Percentiles rank a stretch among this genome's conserved stretches.
Evolutionary conservation across 2,888 invertebrate genomes (phyloP).

Genomic region (Troilus luridus): DNA sequence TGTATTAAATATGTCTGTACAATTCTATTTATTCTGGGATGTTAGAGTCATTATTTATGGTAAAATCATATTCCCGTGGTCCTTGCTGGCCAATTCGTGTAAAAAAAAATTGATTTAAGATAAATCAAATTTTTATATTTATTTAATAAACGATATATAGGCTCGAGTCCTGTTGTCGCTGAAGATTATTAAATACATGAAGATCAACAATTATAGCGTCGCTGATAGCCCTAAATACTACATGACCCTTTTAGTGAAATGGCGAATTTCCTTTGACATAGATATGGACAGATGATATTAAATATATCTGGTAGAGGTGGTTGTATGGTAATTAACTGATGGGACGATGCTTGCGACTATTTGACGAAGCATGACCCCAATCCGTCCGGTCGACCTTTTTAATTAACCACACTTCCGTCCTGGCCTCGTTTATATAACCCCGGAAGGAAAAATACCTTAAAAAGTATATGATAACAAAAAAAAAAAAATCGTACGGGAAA

Average conservation of each 20-base stretch:
- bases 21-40: too few relatives aligned
- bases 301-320: neutral
- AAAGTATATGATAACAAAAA: too few relatives aligned
- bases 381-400: neutral
- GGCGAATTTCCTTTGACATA: slow-evolving; percentile 3
- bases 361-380: neutral
- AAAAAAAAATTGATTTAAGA: too few relatives aligned
- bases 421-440: neutral
- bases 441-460: too few relatives aligned
- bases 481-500: too few relatives aligned
- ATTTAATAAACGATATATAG: too few relatives aligned
- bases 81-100: too few relatives aligned
- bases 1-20: too few relatives aligned
- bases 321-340: neutral
- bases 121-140: too few relatives aligned
- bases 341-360: neutral
- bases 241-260: neutral
- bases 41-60: too few relatives aligned
- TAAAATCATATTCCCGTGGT: too few relatives aligned
- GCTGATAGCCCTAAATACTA: neutral
- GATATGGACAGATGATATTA: neutral
- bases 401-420: neutral
- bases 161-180: neutral
- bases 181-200: neutral
- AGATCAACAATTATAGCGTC: neutral